Conservation (phyloP, 2,888 invertebrate genomes). For the Pheosia gnoma region DNA sequence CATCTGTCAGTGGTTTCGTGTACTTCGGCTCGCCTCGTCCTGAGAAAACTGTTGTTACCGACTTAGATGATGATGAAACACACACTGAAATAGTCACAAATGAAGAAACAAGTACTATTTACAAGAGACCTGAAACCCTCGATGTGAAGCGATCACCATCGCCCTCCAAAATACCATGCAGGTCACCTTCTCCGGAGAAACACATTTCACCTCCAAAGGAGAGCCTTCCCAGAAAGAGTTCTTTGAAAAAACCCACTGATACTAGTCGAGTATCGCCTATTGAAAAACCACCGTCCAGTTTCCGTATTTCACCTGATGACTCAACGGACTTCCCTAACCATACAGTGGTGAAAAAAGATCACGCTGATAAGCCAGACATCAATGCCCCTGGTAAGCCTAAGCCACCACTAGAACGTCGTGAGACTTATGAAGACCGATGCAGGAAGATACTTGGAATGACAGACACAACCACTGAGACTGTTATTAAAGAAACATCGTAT, state of each 20-base stretch:
- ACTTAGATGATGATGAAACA: slow-evolving; percentile 63
- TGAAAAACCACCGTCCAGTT: slow-evolving; percentile 74
- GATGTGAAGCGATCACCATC: slow-evolving; percentile 54
- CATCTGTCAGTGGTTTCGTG: slow-evolving; percentile 82
- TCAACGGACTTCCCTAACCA: slow-evolving; percentile 48
- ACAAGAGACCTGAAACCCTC: slow-evolving; percentile 48
- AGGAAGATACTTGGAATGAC: slow-evolving; percentile 88
- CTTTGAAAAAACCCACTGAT: slow-evolving; percentile 70
- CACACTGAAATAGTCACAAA: slow-evolving; percentile 41
- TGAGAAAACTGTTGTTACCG: slow-evolving; percentile 61
- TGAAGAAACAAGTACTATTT: slow-evolving; percentile 34
- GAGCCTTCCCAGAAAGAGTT: slow-evolving; percentile 74
- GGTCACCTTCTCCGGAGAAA: slow-evolving; percentile 73
- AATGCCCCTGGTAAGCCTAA: slow-evolving; percentile 69
- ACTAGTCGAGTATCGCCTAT: slow-evolving; percentile 53
- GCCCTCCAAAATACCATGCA: slow-evolving; percentile 73
- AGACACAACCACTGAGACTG: slow-evolving; percentile 50
- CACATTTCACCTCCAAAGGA: slow-evolving; percentile 54
- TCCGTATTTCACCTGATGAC: slow-evolving; percentile 67
- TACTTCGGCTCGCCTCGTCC: slow-evolving; percentile 66
- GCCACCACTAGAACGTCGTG: slow-evolving; percentile 85
- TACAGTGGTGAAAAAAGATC: slow-evolving; percentile 60
- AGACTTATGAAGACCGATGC: slow-evolving; percentile 90
- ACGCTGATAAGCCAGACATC: slow-evolving; percentile 45
- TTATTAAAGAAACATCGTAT: slow-evolving; percentile 23